phyloP scores from a whole-genome alignment of 2,888 invertebrate species.

The Stenodera caucasica region DNA sequence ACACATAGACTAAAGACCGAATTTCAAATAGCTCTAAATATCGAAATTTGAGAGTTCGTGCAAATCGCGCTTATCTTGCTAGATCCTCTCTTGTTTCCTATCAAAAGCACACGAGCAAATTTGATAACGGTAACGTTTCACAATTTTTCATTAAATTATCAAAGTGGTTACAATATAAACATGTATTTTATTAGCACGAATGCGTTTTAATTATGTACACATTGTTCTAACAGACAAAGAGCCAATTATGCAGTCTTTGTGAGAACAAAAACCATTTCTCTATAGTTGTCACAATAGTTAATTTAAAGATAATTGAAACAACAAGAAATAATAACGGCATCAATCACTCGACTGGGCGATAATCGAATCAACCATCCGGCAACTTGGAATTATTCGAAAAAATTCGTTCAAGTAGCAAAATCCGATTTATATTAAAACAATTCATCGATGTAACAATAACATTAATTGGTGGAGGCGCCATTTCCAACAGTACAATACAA shows the following conservation, averaged over 20 bases:
- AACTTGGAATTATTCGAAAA: too few relatives aligned
- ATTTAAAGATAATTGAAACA: not conserved
- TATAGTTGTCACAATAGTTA: not conserved
- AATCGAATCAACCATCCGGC: too few relatives aligned
- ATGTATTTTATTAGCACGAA: not conserved
- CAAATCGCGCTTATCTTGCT: too few relatives aligned
- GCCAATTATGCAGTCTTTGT: not conserved
- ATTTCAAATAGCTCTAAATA: not conserved
- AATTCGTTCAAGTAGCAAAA: slow-evolving; percentile 30
- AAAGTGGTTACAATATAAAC: not conserved
- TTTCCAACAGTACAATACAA: slow-evolving; percentile 37
- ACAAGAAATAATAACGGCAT: not conserved
- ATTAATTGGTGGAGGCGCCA: slow-evolving; percentile 31
- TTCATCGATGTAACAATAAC: slow-evolving; percentile 37
- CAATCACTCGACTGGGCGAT: too few relatives aligned
- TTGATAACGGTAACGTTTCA: not conserved
- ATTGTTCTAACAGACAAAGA: not conserved
- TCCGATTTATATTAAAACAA: slow-evolving; percentile 32
- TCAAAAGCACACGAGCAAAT: not conserved
- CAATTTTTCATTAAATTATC: not conserved
- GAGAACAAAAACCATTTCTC: not conserved
- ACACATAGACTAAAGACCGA: not conserved
- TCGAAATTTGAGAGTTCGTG: too few relatives aligned
- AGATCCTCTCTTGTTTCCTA: too few relatives aligned
- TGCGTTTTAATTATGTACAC: not conserved